Evolutionary conservation across 2,113 vertebrate genomes (phyloP).

Genomic region (Phaethornis superciliosus): DNA sequence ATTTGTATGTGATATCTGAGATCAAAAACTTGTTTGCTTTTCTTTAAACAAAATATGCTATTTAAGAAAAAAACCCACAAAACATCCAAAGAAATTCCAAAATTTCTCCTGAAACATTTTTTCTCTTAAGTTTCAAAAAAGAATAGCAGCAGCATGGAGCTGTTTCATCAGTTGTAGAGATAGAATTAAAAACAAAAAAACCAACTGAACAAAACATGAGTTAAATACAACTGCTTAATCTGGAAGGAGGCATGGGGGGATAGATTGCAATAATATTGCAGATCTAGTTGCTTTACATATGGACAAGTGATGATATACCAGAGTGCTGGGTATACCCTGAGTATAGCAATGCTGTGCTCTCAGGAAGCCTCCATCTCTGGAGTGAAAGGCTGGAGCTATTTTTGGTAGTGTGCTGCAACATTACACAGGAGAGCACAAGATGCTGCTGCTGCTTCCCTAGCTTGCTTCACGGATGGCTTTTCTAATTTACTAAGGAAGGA

Average conservation of each 20-base stretch:
- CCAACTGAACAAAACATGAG: not conserved
- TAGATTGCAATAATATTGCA: not conserved
- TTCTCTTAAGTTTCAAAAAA: not conserved
- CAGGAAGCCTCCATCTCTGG: conserved; percentile 23
- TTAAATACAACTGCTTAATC: conserved; percentile 10
- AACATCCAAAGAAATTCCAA: not conserved
- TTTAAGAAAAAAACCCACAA: not conserved
- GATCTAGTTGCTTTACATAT: not conserved
- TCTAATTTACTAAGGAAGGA: not conserved
- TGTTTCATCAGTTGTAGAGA: conserved; percentile 15
- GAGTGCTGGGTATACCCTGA: not conserved
- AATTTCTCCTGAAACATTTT: conserved; percentile 20
- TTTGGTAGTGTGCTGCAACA: conserved; percentile 18
- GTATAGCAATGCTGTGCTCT: not conserved
- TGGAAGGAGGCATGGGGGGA: not conserved
- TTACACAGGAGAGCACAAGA: not conserved
- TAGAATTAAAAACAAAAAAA: not conserved
- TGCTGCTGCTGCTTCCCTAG: not conserved
- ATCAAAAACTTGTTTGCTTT: conserved; percentile 58
- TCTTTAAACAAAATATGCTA: conserved; percentile 39
- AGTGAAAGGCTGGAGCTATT: conserved; percentile 55
- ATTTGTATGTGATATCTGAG: conserved; percentile 12
- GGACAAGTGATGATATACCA: not conserved
- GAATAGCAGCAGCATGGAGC: conserved; percentile 25
- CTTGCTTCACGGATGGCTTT: not conserved